Percentiles rank a stretch among this genome's conserved stretches.
Conservation (phyloP, 2,113 vertebrate species). For the Opisthocomus hoazin region DNA sequence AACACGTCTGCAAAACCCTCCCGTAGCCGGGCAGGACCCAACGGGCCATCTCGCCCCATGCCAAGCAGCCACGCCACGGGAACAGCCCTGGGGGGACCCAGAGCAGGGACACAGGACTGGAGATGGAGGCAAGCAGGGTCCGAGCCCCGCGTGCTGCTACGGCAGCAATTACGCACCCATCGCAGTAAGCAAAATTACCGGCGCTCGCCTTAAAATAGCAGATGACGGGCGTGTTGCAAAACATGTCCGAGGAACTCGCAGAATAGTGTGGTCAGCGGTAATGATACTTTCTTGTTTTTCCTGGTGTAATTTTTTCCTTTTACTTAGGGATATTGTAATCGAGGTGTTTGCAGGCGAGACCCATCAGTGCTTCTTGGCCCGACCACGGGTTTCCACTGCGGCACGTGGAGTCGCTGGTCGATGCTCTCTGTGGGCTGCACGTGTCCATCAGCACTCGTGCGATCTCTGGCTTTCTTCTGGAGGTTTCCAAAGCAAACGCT, state of each 20-base stretch:
- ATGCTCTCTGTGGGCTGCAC: background rate
- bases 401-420: accelerated
- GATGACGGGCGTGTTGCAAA: accelerated
- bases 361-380: background rate
- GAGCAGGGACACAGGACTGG: too few relatives aligned
- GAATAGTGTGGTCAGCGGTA: background rate
- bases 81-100: background rate
- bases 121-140: accelerated
- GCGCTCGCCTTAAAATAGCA: background rate
- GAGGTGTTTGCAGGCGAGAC: background rate
- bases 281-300: background rate
- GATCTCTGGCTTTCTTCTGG: background rate
- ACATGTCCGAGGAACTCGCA: background rate
- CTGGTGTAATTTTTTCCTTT: background rate
- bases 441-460: accelerated
- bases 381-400: background rate
- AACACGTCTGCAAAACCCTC: background rate
- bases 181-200: background rate
- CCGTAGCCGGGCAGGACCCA: background rate
- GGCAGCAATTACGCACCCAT: accelerated
- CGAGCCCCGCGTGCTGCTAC: background rate
- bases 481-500: background rate
- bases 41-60: background rate
- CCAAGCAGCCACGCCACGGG: background rate
- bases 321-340: background rate